Evolutionary conservation across 2,797 vertebrate genomes (phyloP).

Genomic region (Pseudomugil gertrudae): DNA sequence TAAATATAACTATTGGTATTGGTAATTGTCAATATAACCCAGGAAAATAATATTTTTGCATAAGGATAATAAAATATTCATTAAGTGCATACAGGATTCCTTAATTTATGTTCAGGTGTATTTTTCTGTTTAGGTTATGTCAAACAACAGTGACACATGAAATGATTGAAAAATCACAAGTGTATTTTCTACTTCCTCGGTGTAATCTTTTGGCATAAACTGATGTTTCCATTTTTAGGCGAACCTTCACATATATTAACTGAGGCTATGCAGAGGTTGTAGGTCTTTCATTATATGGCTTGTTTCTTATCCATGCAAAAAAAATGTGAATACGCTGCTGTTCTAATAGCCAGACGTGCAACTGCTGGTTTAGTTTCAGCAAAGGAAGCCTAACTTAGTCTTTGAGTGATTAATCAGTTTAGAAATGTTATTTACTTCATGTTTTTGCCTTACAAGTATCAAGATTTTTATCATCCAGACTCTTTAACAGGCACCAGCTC

Average conservation of each 20-base stretch:
- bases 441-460: background rate
- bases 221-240: background rate
- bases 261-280: background rate
- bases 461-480: conserved; percentile 1
- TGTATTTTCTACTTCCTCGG: background rate
- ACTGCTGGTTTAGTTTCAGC: no score
- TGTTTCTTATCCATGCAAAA: no score
- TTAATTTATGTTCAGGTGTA: background rate
- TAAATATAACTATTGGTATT: background rate
- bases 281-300: no score
- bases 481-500: conserved; percentile 44
- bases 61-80: background rate
- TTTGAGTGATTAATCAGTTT: background rate
- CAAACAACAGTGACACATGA: background rate
- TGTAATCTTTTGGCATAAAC: background rate
- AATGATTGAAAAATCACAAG: background rate
- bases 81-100: no score
- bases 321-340: background rate
- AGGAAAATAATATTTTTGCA: background rate
- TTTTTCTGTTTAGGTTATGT: background rate
- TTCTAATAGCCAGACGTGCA: no score
- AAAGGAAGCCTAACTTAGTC: no score
- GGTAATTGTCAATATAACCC: background rate
- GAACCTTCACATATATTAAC: background rate
- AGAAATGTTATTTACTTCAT: background rate